Evolutionary conservation across 1,140 invertebrate species (phyloP).

Genomic region (Microplitis demolitor): DNA sequence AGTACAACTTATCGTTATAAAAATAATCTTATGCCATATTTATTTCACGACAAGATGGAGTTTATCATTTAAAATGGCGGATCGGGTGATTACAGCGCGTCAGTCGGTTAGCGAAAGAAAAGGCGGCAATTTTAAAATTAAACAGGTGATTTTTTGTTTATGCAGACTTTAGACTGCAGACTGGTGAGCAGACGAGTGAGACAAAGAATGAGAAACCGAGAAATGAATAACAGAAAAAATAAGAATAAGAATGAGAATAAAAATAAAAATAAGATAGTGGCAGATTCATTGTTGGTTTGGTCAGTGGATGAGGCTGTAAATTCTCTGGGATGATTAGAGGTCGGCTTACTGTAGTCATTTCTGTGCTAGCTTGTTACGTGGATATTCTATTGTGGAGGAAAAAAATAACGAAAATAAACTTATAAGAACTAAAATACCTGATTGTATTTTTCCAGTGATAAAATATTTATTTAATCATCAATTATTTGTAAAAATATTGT

Average conservation of each 20-base stretch:
- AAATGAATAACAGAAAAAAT: no score
- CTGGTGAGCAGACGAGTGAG: constrained; percentile 1
- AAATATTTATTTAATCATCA: neutral
- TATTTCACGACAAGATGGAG: no score
- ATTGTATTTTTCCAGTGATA: neutral
- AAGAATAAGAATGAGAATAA: no score
- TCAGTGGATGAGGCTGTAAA: constrained; percentile 35
- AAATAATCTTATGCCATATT: neutral
- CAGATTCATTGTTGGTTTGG: constrained; percentile 6
- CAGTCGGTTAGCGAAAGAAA: constrained; percentile 10
- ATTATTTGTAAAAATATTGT: neutral
- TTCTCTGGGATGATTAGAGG: constrained; percentile 44
- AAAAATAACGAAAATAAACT: constrained; percentile 16
- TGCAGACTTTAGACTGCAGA: neutral
- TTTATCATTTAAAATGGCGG: no score
- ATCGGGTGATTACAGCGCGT: constrained; percentile 25
- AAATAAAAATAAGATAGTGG: no score
- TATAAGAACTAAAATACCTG: neutral
- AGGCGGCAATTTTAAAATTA: neutral
- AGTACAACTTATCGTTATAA: neutral
- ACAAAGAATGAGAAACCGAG: neutral
- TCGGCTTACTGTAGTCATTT: constrained; percentile 27
- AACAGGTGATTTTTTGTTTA: neutral
- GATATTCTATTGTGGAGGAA: constrained; percentile 28
- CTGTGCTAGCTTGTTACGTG: constrained; percentile 26